Evolutionary conservation across 2,113 vertebrate species (phyloP), one percentile per base, ranked within the genome.

Genomic region (Symphodus melops): DNA sequence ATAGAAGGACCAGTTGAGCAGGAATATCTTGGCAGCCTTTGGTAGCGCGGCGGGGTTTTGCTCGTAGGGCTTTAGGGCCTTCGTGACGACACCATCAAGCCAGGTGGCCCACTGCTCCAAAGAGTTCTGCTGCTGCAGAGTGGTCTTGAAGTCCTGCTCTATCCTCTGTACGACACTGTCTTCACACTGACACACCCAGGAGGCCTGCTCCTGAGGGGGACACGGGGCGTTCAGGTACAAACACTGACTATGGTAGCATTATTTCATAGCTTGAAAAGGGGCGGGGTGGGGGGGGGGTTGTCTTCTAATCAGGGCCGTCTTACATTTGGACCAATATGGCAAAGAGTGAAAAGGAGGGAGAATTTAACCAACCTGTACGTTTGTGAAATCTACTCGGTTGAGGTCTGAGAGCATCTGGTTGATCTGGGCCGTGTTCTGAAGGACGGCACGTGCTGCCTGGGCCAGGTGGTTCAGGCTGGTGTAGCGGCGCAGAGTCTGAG

Each of bases 1-100:
- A 80, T 98, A 98, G 86, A 98, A 98, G 76, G 96, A 97, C 96
- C 96, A 98, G 91, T 97, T 97, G 82, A 98, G 96, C 74, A 97
- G 92, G 85, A 97, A 98, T 73, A 95, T 95, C 83, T 97, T 97
- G 83, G 96, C 96, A 0, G 95, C 96, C 79, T 95, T 97, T 39
- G 96, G 93, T n/a, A 97, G 95, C 63, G 94, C 83, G 41, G 87
- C 80, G 0, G 94, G 71, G 75, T 95, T 96, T 68, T 94, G 91
- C 82, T 96, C 95, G 46, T 96, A 96, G 20, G 96, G 96, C 89
- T 96, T 97, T 12, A 98, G 94, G 76, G 95, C 96, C 85, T 96
- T 95, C 66, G 95, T 92, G 76, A 97, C 96, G 0, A 98, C 96
- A 0, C 94, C 77, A 0, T 96, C 96, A 83, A 98, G 93, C 96